Conservation (phyloP, 2,113 vertebrate species). For the Tylochromis polylepis region DNA sequence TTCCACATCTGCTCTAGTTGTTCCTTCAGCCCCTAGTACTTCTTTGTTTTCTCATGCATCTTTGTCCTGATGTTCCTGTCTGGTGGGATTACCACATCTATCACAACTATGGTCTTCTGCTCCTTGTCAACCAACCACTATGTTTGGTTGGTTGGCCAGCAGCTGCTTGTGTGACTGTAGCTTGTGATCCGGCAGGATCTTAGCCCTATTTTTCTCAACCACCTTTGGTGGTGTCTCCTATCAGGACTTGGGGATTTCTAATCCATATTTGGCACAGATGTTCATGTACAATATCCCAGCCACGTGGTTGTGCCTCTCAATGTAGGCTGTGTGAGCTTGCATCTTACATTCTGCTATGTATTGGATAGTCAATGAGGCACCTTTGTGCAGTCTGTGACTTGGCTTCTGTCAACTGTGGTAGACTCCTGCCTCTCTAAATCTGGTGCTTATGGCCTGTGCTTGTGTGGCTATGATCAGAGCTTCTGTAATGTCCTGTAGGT, state of each 20-base stretch:
- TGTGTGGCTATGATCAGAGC: background rate
- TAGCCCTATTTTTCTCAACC: background rate
- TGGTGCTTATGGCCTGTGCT: background rate
- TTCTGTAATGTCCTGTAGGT: background rate
- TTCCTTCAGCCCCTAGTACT: background rate
- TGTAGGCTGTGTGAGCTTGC: background rate
- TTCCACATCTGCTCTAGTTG: background rate
- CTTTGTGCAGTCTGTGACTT: background rate
- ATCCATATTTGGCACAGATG: background rate
- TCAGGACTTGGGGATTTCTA: background rate
- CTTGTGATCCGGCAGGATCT: background rate
- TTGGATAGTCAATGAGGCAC: background rate
- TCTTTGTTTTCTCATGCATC: background rate
- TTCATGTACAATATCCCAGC: background rate
- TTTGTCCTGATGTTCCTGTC: background rate
- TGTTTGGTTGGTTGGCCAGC: background rate
- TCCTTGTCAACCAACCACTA: background rate
- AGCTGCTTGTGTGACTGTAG: background rate
- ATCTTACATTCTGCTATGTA: background rate
- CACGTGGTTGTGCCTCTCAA: background rate
- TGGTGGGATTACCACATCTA: background rate
- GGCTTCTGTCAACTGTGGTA: background rate
- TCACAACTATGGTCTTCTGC: background rate
- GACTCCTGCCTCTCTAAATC: background rate
- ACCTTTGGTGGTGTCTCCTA: background rate